Conservation (phyloP, 2,888 invertebrate genomes). For the Nipponacmea schrenckii region DNA sequence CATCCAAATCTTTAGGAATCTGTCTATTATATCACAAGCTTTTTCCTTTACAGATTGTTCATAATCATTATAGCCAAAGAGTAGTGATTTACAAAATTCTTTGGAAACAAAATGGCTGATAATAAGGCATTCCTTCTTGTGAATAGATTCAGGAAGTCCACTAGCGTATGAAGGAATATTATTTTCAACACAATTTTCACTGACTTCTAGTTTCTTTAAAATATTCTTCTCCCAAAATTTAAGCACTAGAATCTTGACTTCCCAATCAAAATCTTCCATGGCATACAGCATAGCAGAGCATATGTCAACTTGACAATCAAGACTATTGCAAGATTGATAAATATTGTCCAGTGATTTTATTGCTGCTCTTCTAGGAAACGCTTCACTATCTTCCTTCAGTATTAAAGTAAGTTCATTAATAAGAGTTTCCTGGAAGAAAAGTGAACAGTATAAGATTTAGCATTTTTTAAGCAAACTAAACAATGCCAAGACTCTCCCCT, state of each 20-base stretch:
- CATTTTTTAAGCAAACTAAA: neutral
- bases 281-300: slow-evolving; percentile 22
- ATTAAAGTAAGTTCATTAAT: slow-evolving; percentile 32
- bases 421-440: slow-evolving; percentile 36
- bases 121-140: neutral
- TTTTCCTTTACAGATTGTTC: slow-evolving; percentile 33
- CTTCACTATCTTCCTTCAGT: slow-evolving; percentile 46
- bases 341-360: slow-evolving; percentile 33
- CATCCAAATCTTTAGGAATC: neutral
- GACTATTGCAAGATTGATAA: slow-evolving; percentile 8
- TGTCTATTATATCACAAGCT: slow-evolving; percentile 26
- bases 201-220: neutral
- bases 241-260: slow-evolving; percentile 47
- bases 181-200: neutral
- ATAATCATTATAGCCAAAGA: slow-evolving; percentile 28
- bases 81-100: slow-evolving; percentile 18
- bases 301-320: slow-evolving; percentile 5
- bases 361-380: slow-evolving; percentile 50
- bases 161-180: neutral
- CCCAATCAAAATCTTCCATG: slow-evolving; percentile 56
- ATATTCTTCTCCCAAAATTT: slow-evolving; percentile 36
- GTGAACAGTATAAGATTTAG: neutral
- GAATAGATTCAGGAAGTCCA: neutral
- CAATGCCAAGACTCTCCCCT: no score
- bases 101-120: no score